phyloP scores from a whole-genome alignment of 2,888 invertebrate genomes.

The Fragum whitleyi region DNA sequence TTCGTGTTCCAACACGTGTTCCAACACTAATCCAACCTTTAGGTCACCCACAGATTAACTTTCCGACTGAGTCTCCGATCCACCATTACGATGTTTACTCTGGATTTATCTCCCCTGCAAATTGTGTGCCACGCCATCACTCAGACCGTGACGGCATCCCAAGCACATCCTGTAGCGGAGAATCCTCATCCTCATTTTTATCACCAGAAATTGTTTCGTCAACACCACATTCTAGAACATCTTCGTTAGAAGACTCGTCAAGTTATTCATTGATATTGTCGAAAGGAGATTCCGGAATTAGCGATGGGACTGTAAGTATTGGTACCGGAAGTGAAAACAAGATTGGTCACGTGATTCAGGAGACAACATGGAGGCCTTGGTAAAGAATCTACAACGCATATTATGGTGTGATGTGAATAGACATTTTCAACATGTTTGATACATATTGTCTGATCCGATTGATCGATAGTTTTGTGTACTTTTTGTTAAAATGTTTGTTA shows the following conservation, averaged over 20 bases:
- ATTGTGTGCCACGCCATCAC: not conserved
- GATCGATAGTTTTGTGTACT: not conserved
- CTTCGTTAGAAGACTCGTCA: not conserved
- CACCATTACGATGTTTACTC: not conserved
- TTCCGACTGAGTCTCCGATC: not conserved
- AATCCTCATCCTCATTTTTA: not conserved
- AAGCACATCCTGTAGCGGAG: too few relatives aligned
- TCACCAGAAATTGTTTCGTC: not conserved
- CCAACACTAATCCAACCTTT: not conserved
- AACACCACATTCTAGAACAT: not conserved
- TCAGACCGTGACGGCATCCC: not conserved
- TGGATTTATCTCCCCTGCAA: not conserved
- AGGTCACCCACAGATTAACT: not conserved
- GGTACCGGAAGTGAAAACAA: conserved; percentile 20
- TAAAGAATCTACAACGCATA: too few relatives aligned
- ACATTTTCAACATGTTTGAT: too few relatives aligned
- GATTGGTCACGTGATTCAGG: conserved; percentile 12
- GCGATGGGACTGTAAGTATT: not conserved
- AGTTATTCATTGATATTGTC: not conserved
- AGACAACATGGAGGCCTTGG: conserved; percentile 6
- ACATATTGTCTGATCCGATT: too few relatives aligned
- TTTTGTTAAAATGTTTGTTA: not conserved
- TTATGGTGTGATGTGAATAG: too few relatives aligned
- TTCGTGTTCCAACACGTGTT: not conserved
- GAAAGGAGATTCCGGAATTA: not conserved